Evolutionary conservation across 1,140 invertebrate genomes (phyloP).

Genomic region (Nasonia longicornis): DNA sequence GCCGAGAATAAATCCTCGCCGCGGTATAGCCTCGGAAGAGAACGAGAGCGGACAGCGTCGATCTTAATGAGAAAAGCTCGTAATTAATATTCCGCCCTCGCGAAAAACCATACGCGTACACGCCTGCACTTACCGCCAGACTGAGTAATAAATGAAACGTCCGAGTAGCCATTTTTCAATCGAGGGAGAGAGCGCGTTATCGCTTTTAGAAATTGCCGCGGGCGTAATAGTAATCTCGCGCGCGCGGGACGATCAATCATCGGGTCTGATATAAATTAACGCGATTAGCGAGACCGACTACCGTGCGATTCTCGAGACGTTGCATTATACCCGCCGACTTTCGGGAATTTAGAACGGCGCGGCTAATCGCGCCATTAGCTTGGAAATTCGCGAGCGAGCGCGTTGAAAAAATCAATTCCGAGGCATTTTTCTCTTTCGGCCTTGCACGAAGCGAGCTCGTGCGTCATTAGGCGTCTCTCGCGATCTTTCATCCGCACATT

Average conservation of each 20-base stretch:
- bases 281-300: constrained; percentile 29
- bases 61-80: constrained; percentile 3
- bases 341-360: background rate
- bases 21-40: background rate
- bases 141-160: constrained; percentile 32
- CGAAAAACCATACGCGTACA: background rate
- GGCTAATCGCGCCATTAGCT: too few relatives aligned
- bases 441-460: background rate
- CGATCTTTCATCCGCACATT: constrained; percentile 11
- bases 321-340: background rate
- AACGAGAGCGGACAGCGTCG: background rate
- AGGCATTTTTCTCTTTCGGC: too few relatives aligned
- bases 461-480: constrained; percentile 12
- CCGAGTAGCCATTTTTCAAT: constrained; percentile 31
- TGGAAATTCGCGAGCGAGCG: too few relatives aligned
- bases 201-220: constrained; percentile 4
- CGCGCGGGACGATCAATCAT: constrained; percentile 41
- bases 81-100: constrained; percentile 33
- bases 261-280: constrained; percentile 41
- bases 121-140: background rate
- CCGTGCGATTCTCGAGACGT: constrained; percentile 20
- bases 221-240: constrained; percentile 21
- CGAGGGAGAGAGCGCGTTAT: background rate
- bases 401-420: too few relatives aligned
- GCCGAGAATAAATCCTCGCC: background rate